A percentile compares a stretch with the other conserved stretches of the same genome.
phyloP scores from a whole-genome alignment of 2,797 vertebrate genomes.

The Phalanger gymnotis region DNA sequence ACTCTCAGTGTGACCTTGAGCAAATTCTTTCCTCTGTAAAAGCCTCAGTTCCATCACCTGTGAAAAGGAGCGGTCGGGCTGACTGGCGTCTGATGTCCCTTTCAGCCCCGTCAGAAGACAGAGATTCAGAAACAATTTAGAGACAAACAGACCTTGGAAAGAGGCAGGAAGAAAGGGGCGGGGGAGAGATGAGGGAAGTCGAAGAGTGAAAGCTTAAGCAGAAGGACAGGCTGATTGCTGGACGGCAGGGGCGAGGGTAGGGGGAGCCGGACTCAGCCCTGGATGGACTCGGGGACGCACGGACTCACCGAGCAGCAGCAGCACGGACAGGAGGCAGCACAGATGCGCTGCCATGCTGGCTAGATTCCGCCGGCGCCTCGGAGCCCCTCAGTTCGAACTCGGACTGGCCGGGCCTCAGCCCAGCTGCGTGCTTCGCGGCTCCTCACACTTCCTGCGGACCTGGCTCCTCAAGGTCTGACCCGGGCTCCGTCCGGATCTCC shows the following conservation, averaged over 20 bases:
- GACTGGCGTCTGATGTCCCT: not conserved
- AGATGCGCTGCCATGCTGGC: conserved; percentile 62
- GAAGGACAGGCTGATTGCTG: not conserved
- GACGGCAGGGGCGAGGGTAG: not conserved
- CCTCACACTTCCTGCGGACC: not conserved
- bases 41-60: not conserved
- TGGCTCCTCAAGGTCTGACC: conserved; percentile 42
- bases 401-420: conserved; percentile 57
- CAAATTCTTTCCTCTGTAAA: not conserved
- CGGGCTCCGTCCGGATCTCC: conserved; percentile 11
- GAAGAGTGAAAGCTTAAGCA: not conserved
- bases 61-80: not conserved
- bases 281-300: conserved; percentile 48
- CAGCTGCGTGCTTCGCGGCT: not conserved
- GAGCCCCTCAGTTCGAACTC: not conserved
- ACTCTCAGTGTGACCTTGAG: not conserved
- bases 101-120: not conserved
- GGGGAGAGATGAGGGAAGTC: no score
- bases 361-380: no score
- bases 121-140: not conserved
- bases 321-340: conserved; percentile 53
- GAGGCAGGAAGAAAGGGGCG: not conserved
- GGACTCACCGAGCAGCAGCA: conserved; percentile 1
- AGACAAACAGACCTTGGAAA: not conserved
- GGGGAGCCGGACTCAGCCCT: not conserved